Evolutionary conservation across 2,888 invertebrate genomes (phyloP), one percentile per base, ranked within the genome.

Genomic region (Alentia gelatinosa): DNA sequence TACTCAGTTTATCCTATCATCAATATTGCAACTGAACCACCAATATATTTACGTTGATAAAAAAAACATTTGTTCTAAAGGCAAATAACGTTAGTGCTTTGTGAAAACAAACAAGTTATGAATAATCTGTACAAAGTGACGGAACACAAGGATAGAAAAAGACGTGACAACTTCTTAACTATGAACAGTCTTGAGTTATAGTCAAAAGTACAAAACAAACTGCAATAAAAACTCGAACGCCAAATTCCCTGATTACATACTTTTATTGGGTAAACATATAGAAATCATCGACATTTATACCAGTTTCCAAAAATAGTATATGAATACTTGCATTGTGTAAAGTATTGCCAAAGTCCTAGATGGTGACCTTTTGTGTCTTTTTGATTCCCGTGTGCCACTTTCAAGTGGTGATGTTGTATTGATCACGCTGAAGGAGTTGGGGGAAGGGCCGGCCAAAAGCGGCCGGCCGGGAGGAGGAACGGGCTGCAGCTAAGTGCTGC

Each of bases 261-360:
- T 74, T 91, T 91, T 91, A 91, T 91, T 91, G 89, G 86, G 91
- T 91, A 91, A 91, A 91, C 91, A 91, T 91, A 88, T 89, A 91
- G 89, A 91, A 91, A 91, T 90, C 89, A 91, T 91, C 90, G 88
- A 91, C 90, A 90, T 90, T 90, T 90, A 90, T 91, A 90, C 88
- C 74, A 50, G 75, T 89, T 91, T 91, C 91, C 89, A 91, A 91
- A 91, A 91, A 91, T 91, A 91, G 90, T 91, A 91, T 94, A 94
- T 94, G 94, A 94, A 94, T 94, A 94, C 94, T 94, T 94, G 94
- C 94, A 94, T 88, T 90, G 90, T 90, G 86, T 90, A 79, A 68
- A 83, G 50, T 68, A 84, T 88, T 90, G 84, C 88, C 50, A 47
- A 42, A 83, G 74, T 90, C 84, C 90, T 84, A 50, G 56, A 26